Evolutionary conservation across 2,888 invertebrate genomes (phyloP).

Genomic region (Stenolophus ochropezus): DNA sequence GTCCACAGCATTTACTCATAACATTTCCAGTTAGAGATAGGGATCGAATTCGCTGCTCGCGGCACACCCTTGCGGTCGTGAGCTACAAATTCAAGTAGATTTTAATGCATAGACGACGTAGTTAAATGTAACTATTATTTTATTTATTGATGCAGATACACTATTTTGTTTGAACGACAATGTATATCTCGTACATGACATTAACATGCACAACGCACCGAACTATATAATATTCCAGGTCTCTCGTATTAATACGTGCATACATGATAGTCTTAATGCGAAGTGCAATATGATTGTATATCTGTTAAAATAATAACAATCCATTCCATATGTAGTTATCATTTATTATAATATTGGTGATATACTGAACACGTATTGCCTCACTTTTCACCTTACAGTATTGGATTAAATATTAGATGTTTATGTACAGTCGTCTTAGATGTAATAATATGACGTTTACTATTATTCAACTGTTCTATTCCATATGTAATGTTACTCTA

Average conservation of each 20-base stretch:
- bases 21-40: background rate
- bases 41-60: constrained; percentile 2
- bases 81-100: constrained; percentile 47
- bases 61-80: constrained; percentile 18
- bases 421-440: constrained; percentile 60
- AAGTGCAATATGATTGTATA: constrained; percentile 59
- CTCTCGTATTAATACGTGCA: constrained; percentile 58
- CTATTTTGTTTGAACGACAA: constrained; percentile 52
- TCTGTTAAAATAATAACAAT: constrained; percentile 57
- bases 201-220: constrained; percentile 59
- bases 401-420: constrained; percentile 59
- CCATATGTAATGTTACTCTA: constrained; percentile 54
- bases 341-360: constrained; percentile 58
- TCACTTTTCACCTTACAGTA: constrained; percentile 58
- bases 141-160: constrained; percentile 52
- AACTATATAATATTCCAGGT: constrained; percentile 59
- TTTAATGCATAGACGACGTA: constrained; percentile 57
- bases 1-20: constrained; percentile 5
- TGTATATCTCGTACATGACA: constrained; percentile 55
- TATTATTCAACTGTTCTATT: constrained; percentile 57
- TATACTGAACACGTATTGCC: constrained; percentile 59
- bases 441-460: constrained; percentile 57
- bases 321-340: constrained; percentile 57
- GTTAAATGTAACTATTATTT: constrained; percentile 58
- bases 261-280: constrained; percentile 54